Conservation (phyloP, 2,888 invertebrate species). For the Caenorhabditis becei region DNA sequence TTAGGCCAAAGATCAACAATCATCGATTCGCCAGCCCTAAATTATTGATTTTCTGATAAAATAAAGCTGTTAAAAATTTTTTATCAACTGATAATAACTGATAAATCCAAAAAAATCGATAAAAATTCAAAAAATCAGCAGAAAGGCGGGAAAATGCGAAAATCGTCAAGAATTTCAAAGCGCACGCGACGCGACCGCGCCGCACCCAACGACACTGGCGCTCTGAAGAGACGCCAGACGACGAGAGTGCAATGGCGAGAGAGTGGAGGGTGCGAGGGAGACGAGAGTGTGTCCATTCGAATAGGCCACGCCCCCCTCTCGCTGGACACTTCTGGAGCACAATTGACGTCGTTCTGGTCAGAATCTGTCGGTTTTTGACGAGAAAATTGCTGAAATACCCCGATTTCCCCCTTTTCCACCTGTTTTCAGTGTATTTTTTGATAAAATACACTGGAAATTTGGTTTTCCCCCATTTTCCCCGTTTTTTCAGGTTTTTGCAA, state of each 20-base stretch:
- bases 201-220: slow-evolving; percentile 30
- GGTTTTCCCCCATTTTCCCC: too few species aligned
- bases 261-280: slow-evolving; percentile 14
- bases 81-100: too few species aligned
- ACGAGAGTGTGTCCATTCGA: background rate
- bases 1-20: slow-evolving; percentile 22
- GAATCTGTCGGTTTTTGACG: slow-evolving; percentile 5
- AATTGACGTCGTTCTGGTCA: slow-evolving; percentile 1
- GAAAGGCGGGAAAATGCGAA: slow-evolving; percentile 40
- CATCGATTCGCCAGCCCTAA: background rate
- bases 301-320: slow-evolving; percentile 31
- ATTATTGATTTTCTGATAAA: background rate
- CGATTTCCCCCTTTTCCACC: too few species aligned
- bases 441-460: too few species aligned
- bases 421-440: too few species aligned
- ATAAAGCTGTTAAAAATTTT: background rate
- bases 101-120: slow-evolving; percentile 35
- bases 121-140: slow-evolving; percentile 33
- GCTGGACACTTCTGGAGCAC: slow-evolving; percentile 47
- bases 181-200: slow-evolving; percentile 54
- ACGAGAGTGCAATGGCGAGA: background rate
- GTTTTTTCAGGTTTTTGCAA: background rate
- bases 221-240: slow-evolving; percentile 40
- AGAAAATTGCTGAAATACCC: too few species aligned
- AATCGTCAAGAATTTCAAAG: slow-evolving; percentile 27